A percentile compares a stretch with the other conserved stretches of the same genome.
Evolutionary conservation across 2,797 vertebrate genomes (phyloP).

Genomic region (Enteromius mattozi): DNA sequence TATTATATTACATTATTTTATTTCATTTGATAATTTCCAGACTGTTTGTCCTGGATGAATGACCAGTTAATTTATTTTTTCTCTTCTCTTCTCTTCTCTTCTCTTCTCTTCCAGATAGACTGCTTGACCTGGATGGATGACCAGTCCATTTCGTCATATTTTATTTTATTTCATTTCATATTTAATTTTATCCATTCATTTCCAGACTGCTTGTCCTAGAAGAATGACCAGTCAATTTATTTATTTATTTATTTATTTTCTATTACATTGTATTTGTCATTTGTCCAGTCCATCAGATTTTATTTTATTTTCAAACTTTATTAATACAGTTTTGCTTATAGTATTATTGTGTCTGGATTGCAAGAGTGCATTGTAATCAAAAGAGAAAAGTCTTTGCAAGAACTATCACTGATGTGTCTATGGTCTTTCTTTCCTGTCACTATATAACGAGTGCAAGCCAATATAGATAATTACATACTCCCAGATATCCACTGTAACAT

Average conservation of each 20-base stretch:
- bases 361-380: not conserved
- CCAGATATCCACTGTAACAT: not conserved
- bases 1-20: no score
- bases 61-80: not conserved
- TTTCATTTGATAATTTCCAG: no score
- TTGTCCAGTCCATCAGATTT: not conserved
- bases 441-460: not conserved
- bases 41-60: not conserved
- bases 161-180: not conserved
- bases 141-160: not conserved
- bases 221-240: not conserved
- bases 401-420: not conserved
- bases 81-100: not conserved
- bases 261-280: not conserved
- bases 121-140: no score
- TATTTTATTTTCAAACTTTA: not conserved
- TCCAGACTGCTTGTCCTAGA: not conserved
- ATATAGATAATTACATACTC: slow-evolving; percentile 16
- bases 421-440: slow-evolving; percentile 8
- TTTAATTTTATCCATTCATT: no score
- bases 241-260: no score
- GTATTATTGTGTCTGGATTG: not conserved
- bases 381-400: not conserved
- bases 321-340: not conserved
- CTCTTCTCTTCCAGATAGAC: not conserved